Evolutionary conservation across 1,140 invertebrate species (phyloP).

Genomic region (Drosophila melanica): DNA sequence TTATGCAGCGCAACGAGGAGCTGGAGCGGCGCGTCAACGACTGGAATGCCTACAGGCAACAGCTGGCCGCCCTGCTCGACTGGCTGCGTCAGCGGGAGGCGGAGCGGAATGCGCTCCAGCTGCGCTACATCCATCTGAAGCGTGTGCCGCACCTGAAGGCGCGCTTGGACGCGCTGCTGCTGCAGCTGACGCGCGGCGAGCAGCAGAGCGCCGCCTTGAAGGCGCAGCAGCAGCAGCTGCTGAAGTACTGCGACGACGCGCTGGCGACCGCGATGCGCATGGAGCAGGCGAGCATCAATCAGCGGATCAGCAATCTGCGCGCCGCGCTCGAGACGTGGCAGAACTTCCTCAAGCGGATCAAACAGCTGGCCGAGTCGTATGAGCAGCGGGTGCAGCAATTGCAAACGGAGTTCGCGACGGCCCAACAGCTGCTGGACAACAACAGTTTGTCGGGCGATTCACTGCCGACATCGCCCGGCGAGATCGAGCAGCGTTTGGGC

Average conservation of each 20-base stretch:
- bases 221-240: conserved; percentile 88
- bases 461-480: conserved; percentile 83
- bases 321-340: conserved; percentile 93
- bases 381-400: conserved; percentile 86
- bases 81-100: conserved; percentile 93
- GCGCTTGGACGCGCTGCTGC: conserved; percentile 88
- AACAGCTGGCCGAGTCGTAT: conserved; percentile 86
- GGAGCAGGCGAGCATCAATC: conserved; percentile 90
- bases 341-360: conserved; percentile 88
- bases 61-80: conserved; percentile 88
- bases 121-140: conserved; percentile 91
- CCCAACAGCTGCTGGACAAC: conserved; percentile 86
- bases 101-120: conserved; percentile 90
- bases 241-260: conserved; percentile 91
- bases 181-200: conserved; percentile 88
- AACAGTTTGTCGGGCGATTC: conserved; percentile 61
- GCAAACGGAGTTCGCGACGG: conserved; percentile 86
- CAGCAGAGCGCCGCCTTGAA: conserved; percentile 87
- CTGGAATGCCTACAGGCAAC: conserved; percentile 93
- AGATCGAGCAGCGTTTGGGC: conserved; percentile 86
- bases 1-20: conserved; percentile 91
- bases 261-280: conserved; percentile 90
- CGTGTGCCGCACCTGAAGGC: conserved; percentile 89
- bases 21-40: conserved; percentile 89
- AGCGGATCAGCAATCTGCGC: conserved; percentile 90